Evolutionary conservation across 2,797 vertebrate genomes (phyloP).

Genomic region (Stomatorhinus walkeri): DNA sequence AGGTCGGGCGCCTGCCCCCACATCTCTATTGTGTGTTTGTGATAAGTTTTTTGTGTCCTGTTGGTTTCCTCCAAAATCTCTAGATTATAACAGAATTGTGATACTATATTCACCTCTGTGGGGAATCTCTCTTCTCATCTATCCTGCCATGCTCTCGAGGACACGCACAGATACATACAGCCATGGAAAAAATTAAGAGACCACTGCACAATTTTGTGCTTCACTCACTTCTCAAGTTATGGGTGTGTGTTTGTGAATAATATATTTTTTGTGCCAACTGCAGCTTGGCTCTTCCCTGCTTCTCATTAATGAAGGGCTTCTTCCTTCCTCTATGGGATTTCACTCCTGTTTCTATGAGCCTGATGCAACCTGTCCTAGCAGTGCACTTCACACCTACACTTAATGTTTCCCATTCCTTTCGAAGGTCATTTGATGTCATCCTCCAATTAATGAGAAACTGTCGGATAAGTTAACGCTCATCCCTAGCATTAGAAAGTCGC

Average conservation of each 20-base stretch:
- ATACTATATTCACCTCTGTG: neutral
- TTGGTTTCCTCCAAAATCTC: neutral
- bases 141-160: neutral
- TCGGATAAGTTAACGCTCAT: neutral
- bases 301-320: neutral
- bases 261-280: neutral
- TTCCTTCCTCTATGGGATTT: neutral
- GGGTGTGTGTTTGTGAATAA: neutral
- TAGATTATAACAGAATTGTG: neutral
- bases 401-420: neutral
- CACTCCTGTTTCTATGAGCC: neutral
- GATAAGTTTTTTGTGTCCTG: neutral
- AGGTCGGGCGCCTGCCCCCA: neutral
- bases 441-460: neutral
- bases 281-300: neutral
- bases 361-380: neutral
- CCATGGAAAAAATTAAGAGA: neutral
- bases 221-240: neutral
- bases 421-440: neutral
- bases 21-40: neutral
- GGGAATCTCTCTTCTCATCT: neutral
- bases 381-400: neutral
- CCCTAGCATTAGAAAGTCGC: neutral
- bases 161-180: neutral
- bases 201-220: neutral